A percentile compares a stretch with the other conserved stretches of the same genome.
Evolutionary conservation across 2,113 vertebrate genomes (phyloP).

Genomic region (Cnemophilus loriae): DNA sequence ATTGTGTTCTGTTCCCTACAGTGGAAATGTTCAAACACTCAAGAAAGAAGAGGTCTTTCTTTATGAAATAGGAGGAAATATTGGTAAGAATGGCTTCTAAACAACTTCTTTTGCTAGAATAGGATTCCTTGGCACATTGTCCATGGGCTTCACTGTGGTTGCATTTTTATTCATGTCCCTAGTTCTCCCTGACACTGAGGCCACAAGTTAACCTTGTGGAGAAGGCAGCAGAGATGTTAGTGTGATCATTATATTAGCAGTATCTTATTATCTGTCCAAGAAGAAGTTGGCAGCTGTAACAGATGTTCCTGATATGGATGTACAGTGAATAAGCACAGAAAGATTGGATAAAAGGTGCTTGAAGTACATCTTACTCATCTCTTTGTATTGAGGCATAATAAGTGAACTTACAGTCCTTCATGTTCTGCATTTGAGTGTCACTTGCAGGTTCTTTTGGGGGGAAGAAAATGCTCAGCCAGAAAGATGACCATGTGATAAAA

Average conservation of each 20-base stretch:
- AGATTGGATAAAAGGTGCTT: not conserved
- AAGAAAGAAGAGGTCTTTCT: constrained; percentile 88
- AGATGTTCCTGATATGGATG: not conserved
- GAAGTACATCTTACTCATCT: not conserved
- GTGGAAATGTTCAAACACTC: constrained; percentile 71
- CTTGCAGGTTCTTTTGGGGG: not conserved
- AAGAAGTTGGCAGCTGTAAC: not conserved
- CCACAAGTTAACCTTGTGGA: not conserved
- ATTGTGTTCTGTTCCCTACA: constrained; percentile 64
- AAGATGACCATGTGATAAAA: not conserved
- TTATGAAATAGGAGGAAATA: constrained; percentile 97
- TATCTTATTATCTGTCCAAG: not conserved
- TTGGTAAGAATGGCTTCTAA: constrained; percentile 81
- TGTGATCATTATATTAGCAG: not conserved
- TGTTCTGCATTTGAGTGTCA: not conserved
- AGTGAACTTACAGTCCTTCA: not conserved
- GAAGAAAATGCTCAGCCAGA: not conserved
- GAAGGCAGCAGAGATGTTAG: not conserved
- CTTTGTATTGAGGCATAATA: not conserved
- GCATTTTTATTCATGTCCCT: not conserved
- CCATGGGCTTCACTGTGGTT: not conserved
- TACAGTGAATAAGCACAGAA: not conserved
- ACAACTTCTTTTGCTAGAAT: not conserved
- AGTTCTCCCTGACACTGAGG: not conserved
- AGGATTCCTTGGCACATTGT: not conserved